Evolutionary conservation across 1,140 invertebrate species (phyloP), one percentile per base, ranked within the genome.

Genomic region (Marisa cornuarietis): DNA sequence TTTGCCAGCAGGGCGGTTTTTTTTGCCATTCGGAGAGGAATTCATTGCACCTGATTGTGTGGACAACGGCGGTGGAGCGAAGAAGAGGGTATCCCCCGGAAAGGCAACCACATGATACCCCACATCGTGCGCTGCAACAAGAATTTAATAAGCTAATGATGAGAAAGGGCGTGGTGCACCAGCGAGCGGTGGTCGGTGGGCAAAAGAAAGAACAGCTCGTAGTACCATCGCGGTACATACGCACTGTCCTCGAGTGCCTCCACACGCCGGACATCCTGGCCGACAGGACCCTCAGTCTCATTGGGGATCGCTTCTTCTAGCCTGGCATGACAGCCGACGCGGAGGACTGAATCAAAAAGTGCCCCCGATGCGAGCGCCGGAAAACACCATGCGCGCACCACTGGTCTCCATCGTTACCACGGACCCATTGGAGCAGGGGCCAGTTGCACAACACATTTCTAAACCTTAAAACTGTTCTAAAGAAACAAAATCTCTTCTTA

Each of bases 181-280:
- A 31, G 62, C 68, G 51, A 24, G 49, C 61, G 18, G 5, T 22
- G 6, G 49, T 69, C 8, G 31, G 71, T 58, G 73, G 49, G n/a
- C 20, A 68, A 24, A 10, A 7, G 1, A 75, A 26, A 22, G 20
- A 7, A 2, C 80, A 81, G 22, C 71, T 79, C 11, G 71, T 81
- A 3, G 20, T 79, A 13, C 76, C 80, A 11, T 61, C 26, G 14
- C 5, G 51, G 5, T 42, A 16, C 18, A 51, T 77, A 8, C 31
- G 18, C 5, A 58, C 26, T 2, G 75, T 69, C 24, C 31, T 80
- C 16, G 22, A 58, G 14, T n/a, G 62, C 58, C 42, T 83, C 0
- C 83, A 84, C 78, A 75, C n/a, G 75, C 80, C 75, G 80, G 78
- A 5, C 83, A 84, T 62, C 76, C 62, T 9, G 83, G 83, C 1